phyloP scores from a whole-genome alignment of 2,888 invertebrate species.

The Trissolcus brochymenae region DNA sequence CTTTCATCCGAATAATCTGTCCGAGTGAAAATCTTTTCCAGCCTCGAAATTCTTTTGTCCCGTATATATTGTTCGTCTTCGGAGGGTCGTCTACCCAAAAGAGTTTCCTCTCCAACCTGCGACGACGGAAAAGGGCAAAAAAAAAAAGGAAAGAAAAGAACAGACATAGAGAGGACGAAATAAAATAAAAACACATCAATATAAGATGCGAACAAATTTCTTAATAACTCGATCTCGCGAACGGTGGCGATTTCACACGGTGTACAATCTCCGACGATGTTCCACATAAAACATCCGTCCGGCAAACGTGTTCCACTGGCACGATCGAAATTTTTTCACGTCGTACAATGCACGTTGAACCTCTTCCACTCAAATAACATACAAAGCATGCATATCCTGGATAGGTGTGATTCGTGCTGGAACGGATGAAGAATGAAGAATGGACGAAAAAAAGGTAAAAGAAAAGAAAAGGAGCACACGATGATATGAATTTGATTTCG shows the following conservation, averaged over 20 bases:
- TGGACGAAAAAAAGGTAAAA: too few relatives aligned
- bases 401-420: constrained; percentile 13
- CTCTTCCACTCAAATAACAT: constrained; percentile 10
- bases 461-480: too few relatives aligned
- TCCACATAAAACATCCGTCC: constrained; percentile 42
- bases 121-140: too few relatives aligned
- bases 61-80: not conserved
- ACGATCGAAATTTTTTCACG: constrained; percentile 18
- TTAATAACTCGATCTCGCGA: constrained; percentile 4
- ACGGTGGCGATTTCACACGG: constrained; percentile 30
- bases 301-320: constrained; percentile 21
- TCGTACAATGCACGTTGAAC: constrained; percentile 17
- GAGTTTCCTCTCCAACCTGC: constrained; percentile 1
- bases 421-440: constrained; percentile 1
- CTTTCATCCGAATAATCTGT: constrained; percentile 13
- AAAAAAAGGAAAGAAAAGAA: not conserved
- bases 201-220: not conserved
- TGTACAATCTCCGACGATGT: constrained; percentile 27
- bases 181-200: too few relatives aligned
- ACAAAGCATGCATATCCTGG: constrained; percentile 21
- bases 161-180: not conserved
- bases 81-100: constrained; percentile 8
- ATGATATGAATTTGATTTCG: too few relatives aligned
- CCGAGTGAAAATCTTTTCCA: constrained; percentile 20
- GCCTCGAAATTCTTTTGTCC: constrained; percentile 25